Evolutionary conservation across 2,113 vertebrate genomes (phyloP).

Genomic region (Rhabdornis inornatus): DNA sequence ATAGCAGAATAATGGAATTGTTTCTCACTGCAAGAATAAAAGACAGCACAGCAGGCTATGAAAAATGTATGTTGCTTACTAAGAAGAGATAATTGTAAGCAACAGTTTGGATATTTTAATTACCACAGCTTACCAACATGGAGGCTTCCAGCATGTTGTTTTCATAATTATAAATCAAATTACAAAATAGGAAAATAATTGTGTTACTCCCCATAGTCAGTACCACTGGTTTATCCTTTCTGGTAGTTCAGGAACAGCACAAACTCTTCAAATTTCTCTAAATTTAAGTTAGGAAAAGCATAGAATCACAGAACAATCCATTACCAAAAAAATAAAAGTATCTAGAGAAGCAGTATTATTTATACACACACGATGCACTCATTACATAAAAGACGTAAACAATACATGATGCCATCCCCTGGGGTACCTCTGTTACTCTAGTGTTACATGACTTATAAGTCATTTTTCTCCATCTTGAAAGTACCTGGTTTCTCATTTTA

Average conservation of each 20-base stretch:
- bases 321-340: background rate
- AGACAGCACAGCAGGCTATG: constrained; percentile 20
- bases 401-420: background rate
- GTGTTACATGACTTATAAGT: fast-evolving
- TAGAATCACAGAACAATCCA: background rate
- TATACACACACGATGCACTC: background rate
- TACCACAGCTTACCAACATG: background rate
- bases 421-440: background rate
- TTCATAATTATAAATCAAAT: background rate
- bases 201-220: background rate
- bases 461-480: background rate
- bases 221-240: background rate
- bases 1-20: background rate
- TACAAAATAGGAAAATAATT: background rate
- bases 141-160: background rate
- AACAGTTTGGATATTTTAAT: constrained; percentile 18
- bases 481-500: background rate
- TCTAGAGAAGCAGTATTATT: background rate
- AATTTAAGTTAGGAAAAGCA: background rate
- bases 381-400: background rate
- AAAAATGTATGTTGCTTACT: constrained; percentile 12
- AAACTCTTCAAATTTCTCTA: background rate
- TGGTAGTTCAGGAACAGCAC: background rate
- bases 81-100: constrained; percentile 29
- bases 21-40: constrained; percentile 22